phyloP scores from a whole-genome alignment of 1,140 invertebrate species.

The Aporrectodea caliginosa region DNA sequence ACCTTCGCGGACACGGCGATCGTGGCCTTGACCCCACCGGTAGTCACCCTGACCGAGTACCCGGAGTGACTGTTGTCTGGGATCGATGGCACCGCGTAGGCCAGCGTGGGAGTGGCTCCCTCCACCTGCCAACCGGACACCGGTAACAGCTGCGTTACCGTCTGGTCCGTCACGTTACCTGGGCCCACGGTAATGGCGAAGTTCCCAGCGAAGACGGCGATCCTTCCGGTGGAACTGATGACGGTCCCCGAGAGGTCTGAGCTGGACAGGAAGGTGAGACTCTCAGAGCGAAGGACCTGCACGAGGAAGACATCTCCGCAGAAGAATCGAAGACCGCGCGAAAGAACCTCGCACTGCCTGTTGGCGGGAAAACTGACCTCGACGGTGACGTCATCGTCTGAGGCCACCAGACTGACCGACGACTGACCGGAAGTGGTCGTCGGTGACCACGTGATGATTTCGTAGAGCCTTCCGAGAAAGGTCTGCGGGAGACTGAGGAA shows the following conservation, averaged over 20 bases:
- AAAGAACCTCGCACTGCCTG: not conserved
- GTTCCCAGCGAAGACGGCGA: slow-evolving; percentile 11
- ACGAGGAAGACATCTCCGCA: not conserved
- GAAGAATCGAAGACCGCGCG: not conserved
- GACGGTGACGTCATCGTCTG: not conserved
- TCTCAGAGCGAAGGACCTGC: not conserved
- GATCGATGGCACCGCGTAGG: not conserved
- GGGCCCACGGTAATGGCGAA: not conserved
- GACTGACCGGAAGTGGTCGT: not conserved
- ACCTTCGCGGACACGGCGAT: not conserved
- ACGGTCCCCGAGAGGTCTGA: slow-evolving; percentile 7
- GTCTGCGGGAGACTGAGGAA: not conserved
- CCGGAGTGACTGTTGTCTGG: slow-evolving; percentile 1
- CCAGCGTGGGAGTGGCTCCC: not conserved
- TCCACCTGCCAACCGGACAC: not conserved
- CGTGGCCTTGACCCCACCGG: not conserved
- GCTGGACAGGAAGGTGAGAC: not conserved
- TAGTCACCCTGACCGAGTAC: not conserved
- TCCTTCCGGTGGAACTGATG: not conserved
- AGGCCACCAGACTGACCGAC: not conserved
- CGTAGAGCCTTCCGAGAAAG: not conserved
- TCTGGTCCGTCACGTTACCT: slow-evolving; percentile 5
- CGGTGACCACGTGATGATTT: slow-evolving; percentile 11
- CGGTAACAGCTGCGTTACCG: slow-evolving; percentile 5
- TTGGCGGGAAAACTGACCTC: not conserved